Percentiles rank a stretch among this genome's conserved stretches.
phyloP scores from a whole-genome alignment of 2,797 vertebrate species.

The Epinephelus awoara region DNA sequence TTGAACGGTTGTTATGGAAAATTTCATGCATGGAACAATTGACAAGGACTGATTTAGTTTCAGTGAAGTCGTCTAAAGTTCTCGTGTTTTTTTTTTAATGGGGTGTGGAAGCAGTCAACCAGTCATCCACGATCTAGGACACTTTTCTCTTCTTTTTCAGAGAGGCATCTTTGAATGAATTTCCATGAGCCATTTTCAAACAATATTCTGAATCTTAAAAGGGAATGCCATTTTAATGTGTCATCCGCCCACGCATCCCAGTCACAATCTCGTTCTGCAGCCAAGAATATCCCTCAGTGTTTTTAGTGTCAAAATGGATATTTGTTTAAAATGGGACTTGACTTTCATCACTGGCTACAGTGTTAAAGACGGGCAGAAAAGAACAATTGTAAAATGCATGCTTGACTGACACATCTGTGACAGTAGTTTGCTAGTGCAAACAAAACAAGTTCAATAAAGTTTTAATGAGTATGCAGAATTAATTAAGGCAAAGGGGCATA shows the following conservation, averaged over 20 bases:
- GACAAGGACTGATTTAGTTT: slow-evolving; percentile 22
- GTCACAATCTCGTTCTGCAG: slow-evolving; percentile 55
- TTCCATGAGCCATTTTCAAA: slow-evolving; percentile 41
- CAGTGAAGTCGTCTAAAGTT: slow-evolving; percentile 15
- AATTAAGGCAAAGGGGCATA: slow-evolving; percentile 23
- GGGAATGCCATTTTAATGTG: slow-evolving; percentile 51
- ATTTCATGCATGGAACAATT: slow-evolving; percentile 30
- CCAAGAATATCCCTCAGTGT: slow-evolving; percentile 51
- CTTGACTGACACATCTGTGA: slow-evolving; percentile 17
- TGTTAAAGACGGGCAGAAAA: slow-evolving; percentile 36
- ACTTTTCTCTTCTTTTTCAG: slow-evolving; percentile 34
- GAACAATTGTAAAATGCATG: slow-evolving; percentile 6
- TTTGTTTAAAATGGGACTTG: slow-evolving; percentile 57
- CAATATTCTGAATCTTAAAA: slow-evolving; percentile 47
- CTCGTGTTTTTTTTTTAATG: slow-evolving; percentile 33
- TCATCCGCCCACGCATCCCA: slow-evolving; percentile 34
- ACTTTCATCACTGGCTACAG: slow-evolving; percentile 47
- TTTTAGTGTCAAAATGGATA: slow-evolving; percentile 51
- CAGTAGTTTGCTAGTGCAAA: slow-evolving; percentile 26
- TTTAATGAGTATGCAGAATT: slow-evolving; percentile 22
- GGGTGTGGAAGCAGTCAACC: slow-evolving; percentile 35
- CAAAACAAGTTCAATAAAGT: neutral
- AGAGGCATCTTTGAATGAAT: slow-evolving; percentile 42
- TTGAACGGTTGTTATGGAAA: slow-evolving; percentile 28
- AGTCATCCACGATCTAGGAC: slow-evolving; percentile 51